phyloP scores from a whole-genome alignment of 2,888 invertebrate species.

The Myathropa florea region DNA sequence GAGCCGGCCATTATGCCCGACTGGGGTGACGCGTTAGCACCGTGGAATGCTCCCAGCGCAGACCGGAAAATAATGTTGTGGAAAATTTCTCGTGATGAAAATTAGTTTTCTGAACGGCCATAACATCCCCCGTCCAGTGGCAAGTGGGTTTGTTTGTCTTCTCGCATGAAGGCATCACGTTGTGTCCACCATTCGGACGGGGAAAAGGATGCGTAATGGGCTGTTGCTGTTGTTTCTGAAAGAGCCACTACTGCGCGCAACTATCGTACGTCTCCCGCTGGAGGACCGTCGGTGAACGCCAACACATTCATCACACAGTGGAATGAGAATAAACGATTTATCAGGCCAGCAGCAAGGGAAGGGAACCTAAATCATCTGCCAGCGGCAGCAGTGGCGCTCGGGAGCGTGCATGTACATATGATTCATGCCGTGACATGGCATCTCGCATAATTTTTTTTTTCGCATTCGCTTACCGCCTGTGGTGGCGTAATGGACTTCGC shows the following conservation, averaged over 20 bases:
- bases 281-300: constrained; percentile 20
- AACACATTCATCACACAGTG: constrained; percentile 55
- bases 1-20: constrained; percentile 33
- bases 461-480: constrained; percentile 15
- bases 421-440: constrained; percentile 21
- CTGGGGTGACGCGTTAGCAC: constrained; percentile 39
- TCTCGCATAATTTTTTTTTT: constrained; percentile 12
- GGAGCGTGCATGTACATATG: constrained; percentile 17
- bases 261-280: background rate
- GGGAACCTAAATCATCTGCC: constrained; percentile 41
- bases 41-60: constrained; percentile 37
- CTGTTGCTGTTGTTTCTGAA: background rate
- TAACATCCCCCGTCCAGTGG: background rate
- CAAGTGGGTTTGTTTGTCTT: constrained; percentile 23
- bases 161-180: constrained; percentile 15
- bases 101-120: constrained; percentile 58
- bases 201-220: constrained; percentile 24
- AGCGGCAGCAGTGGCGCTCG: constrained; percentile 2
- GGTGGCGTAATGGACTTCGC: constrained; percentile 26
- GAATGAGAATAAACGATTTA: constrained; percentile 48
- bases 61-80: constrained; percentile 63
- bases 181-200: background rate
- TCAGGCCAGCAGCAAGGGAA: background rate
- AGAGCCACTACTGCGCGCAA: background rate
- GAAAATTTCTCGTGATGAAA: constrained; percentile 67